Percentiles rank a stretch among this genome's conserved stretches.
Evolutionary conservation across 1,140 invertebrate genomes (phyloP).

Genomic region (Oncopeltus fasciatus): DNA sequence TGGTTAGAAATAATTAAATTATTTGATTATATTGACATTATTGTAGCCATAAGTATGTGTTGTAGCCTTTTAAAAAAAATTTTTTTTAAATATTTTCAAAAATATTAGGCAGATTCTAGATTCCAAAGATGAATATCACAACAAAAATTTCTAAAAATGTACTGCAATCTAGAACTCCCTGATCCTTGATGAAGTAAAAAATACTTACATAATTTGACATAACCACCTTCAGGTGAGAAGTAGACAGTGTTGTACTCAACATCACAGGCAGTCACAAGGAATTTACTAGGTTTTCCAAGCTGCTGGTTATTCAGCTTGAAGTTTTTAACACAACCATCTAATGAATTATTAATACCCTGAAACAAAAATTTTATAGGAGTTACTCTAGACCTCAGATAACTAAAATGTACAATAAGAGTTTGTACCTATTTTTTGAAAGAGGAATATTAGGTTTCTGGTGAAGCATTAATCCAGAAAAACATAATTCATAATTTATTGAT

Average conservation of each 20-base stretch:
- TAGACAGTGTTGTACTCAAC: conserved; percentile 76
- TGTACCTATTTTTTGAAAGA: no score
- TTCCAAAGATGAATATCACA: background rate
- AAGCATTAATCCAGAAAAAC: no score
- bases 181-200: background rate
- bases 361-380: background rate
- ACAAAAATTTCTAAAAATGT: no score
- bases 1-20: no score
- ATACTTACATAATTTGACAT: conserved; percentile 44
- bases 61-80: background rate
- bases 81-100: background rate
- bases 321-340: conserved; percentile 75
- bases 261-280: conserved; percentile 62
- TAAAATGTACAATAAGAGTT: no score
- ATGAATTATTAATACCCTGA: conserved; percentile 46
- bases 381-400: no score
- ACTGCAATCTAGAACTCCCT: background rate
- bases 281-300: conserved; percentile 39
- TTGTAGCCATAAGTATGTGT: background rate
- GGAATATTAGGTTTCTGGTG: no score
- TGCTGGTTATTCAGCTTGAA: conserved; percentile 54
- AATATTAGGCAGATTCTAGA: background rate
- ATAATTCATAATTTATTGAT: no score
- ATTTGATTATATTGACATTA: no score
- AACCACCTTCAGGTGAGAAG: conserved; percentile 61